phyloP scores from a whole-genome alignment of 2,113 vertebrate species.

The Propithecus coquereli region DNA sequence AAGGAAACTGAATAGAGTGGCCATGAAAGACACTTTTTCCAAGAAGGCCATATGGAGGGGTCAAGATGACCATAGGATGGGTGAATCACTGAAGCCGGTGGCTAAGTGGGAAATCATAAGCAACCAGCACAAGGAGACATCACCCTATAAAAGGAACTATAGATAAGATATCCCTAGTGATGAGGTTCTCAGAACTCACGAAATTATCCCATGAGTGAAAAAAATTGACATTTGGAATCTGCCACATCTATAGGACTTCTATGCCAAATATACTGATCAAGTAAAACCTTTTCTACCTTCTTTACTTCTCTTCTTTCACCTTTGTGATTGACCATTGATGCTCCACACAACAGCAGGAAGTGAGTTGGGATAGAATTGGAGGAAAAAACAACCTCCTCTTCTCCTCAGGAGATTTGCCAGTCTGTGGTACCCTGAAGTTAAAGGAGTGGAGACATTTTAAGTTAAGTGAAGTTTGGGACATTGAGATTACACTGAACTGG shows the following conservation, averaged over 20 bases:
- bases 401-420: not conserved
- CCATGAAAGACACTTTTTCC: not conserved
- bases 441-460: not conserved
- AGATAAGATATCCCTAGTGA: not conserved
- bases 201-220: not conserved
- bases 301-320: not conserved
- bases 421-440: not conserved
- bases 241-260: not conserved
- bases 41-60: not conserved
- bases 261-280: not conserved
- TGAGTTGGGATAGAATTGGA: not conserved
- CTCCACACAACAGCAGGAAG: not conserved
- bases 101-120: not conserved
- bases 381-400: not conserved
- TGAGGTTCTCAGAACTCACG: not conserved
- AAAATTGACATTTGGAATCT: not conserved
- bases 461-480: not conserved
- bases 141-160: not conserved
- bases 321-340: not conserved
- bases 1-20: not conserved
- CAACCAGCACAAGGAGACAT: not conserved
- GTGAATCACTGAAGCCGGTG: not conserved
- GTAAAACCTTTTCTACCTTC: not conserved
- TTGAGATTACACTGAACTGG: not conserved
- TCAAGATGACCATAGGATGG: not conserved